Evolutionary conservation across 1,140 invertebrate genomes (phyloP).

Genomic region (Neodiprion lecontei): DNA sequence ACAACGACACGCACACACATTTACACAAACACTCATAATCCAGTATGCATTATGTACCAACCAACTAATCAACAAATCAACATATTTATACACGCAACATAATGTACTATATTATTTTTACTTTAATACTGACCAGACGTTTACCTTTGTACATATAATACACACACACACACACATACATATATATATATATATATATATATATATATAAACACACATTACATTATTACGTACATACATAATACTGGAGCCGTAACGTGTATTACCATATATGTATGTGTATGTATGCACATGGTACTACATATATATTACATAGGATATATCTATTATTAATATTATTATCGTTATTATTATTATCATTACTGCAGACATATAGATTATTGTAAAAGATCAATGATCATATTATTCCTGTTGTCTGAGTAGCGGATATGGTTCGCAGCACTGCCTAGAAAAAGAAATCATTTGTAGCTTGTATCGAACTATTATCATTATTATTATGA

Average conservation of each 20-base stretch:
- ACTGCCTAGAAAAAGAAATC: not conserved
- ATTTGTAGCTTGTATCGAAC: not conserved
- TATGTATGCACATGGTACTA: not conserved
- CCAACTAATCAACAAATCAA: not conserved
- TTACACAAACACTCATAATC: not conserved
- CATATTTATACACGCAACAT: not conserved
- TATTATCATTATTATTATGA: constrained; percentile 4
- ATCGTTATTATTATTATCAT: too few relatives aligned
- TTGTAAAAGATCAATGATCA: too few relatives aligned
- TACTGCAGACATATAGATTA: too few relatives aligned
- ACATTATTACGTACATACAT: too few relatives aligned
- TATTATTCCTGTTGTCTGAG: not conserved
- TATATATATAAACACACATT: not conserved
- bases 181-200: not conserved
- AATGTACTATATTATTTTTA: constrained; percentile 5
- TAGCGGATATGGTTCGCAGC: constrained; percentile 1
- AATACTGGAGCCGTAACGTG: too few relatives aligned
- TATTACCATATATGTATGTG: not conserved
- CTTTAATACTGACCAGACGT: not conserved
- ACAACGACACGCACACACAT: too few relatives aligned
- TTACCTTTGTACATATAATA: not conserved
- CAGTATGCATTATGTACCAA: not conserved
- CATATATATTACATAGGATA: not conserved
- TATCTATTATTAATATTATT: constrained; percentile 3
- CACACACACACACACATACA: not conserved